Evolutionary conservation across 1,140 invertebrate genomes (phyloP).

Genomic region (Apolygus lucorum): DNA sequence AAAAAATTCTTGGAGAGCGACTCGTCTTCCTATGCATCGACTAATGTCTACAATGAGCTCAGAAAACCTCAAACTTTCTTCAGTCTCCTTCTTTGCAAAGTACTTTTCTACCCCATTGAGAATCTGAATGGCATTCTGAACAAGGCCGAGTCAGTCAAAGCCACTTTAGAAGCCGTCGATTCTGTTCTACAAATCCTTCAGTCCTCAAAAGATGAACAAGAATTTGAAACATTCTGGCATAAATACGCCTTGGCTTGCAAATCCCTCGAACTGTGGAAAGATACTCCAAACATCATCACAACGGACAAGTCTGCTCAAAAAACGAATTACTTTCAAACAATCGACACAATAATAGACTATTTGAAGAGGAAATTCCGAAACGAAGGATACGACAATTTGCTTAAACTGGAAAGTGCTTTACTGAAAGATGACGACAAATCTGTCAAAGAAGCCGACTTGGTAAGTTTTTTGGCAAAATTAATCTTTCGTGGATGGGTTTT

Average conservation of each 20-base stretch:
- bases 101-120: slow-evolving; percentile 3
- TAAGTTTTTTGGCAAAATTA: no score
- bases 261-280: background rate
- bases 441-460: no score
- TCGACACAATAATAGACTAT: background rate
- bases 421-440: slow-evolving; percentile 4
- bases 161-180: background rate
- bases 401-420: background rate
- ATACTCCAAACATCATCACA: no score
- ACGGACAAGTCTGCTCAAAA: no score
- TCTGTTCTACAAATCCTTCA: slow-evolving; percentile 4
- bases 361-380: background rate
- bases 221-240: background rate
- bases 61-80: slow-evolving; percentile 1
- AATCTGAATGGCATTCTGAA: background rate
- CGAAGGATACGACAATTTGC: background rate
- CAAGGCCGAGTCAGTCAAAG: background rate
- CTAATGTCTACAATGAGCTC: background rate
- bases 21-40: background rate
- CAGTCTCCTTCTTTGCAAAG: background rate
- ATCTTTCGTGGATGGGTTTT: no score
- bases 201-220: background rate
- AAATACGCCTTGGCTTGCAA: background rate
- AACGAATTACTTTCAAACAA: background rate
- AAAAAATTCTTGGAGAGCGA: background rate